Percentiles rank a stretch among this genome's conserved stretches.
phyloP scores from a whole-genome alignment of 2,797 vertebrate genomes.

The Balearica regulorum region DNA sequence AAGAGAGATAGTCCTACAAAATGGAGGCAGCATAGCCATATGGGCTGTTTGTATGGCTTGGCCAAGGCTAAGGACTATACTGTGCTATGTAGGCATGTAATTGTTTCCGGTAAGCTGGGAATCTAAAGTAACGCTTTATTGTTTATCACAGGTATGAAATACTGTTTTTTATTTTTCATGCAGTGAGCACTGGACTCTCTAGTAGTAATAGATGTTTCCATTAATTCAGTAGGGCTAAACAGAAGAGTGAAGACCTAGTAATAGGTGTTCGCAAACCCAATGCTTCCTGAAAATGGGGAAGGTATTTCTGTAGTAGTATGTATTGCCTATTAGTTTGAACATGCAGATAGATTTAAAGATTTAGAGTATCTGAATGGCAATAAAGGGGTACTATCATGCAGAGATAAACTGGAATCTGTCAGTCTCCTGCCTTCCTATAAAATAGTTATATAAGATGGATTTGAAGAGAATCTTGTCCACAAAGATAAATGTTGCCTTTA shows the following conservation, averaged over 20 bases:
- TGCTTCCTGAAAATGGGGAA: neutral
- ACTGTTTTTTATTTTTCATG: neutral
- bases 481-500: neutral
- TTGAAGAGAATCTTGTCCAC: neutral
- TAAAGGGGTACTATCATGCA: neutral
- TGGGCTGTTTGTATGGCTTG: neutral
- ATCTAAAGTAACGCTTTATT: neutral
- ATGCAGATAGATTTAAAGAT: neutral
- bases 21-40: neutral
- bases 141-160: neutral
- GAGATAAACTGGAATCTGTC: neutral
- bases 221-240: neutral
- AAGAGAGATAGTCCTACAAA: neutral
- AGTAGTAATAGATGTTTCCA: neutral
- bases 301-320: neutral
- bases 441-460: neutral
- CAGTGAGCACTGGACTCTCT: neutral
- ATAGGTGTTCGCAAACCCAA: neutral
- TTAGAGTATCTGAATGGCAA: neutral
- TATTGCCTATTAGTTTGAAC: neutral
- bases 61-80: neutral
- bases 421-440: neutral
- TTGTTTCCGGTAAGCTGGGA: neutral
- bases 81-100: neutral
- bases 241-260: neutral